Evolutionary conservation across 2,113 vertebrate species (phyloP), one percentile per base, ranked within the genome.

Genomic region (Falco punctatus): DNA sequence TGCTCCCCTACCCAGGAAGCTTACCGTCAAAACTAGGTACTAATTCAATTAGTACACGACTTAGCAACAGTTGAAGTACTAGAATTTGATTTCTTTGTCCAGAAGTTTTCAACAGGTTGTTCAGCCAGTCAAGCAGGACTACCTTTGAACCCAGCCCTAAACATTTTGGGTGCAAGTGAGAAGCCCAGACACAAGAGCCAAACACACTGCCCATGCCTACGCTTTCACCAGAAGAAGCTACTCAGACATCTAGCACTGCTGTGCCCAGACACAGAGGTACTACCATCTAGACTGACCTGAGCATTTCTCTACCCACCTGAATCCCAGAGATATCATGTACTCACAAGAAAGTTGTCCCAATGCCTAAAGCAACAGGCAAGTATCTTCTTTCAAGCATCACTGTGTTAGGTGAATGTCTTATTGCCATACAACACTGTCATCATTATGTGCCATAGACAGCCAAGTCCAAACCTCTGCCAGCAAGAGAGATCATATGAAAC

Each of bases 121-220:
- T 75, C 33, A 79, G 38, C 22, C n/a, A 61, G n/a, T 24, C 6
- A 2, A 11, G 24, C 35, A 49, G 32, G 24, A 48, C 26, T 54
- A 4, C 21, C 33, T 70, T n/a, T 84, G 49, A 88, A 83, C 13
- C 7, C 6, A 58, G 27, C 28, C 20, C 54, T 57, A 17, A 2
- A 33, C 28, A 32, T 27, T 62, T 7, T 46, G 52, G 28, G 67
- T 42, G 35, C 22, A 46, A 78, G 15, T 3, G 10, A 42, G 73
- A 87, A 2, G 1, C 17, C 16, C 38, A 42, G 11, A 30, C 3
- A 33, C 2, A 1, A 40, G 28, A 70, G n/a, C 5, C 38, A 78
- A 87, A 81, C 17, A 12, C 0, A 0, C 19, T 27, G 21, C 9
- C 38, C 10, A 10, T 2, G 0, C 17, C 38, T 10, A 16, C 0